These are phyloP conservation scores for Whitmania pigra DNA, from an alignment of 1,140 invertebrate species.

Conservation along the genomic window DNA sequence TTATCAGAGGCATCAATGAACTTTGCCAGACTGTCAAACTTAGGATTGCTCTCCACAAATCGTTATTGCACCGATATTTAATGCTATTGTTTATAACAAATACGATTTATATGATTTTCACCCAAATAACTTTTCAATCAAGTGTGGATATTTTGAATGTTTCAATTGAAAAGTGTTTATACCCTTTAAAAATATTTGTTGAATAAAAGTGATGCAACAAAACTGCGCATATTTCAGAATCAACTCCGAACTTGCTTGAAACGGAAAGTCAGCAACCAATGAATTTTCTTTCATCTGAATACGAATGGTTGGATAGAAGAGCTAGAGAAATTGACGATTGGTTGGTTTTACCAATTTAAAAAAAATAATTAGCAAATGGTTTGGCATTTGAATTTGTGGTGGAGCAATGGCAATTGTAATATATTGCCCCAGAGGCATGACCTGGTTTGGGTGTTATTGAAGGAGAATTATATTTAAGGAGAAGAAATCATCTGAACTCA, in stretches of 20 bases:
- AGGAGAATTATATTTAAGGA: too few species aligned
- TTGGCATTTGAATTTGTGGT: too few species aligned
- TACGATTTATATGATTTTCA: neutral
- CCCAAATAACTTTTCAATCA: neutral
- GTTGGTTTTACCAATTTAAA: neutral
- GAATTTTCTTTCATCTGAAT: neutral
- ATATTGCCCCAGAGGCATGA: too few species aligned
- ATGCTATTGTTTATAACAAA: neutral
- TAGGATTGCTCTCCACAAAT: neutral
- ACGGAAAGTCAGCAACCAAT: too few species aligned
- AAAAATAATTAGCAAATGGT: neutral
- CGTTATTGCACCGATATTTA: neutral
- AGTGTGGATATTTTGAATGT: neutral
- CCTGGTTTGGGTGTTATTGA: too few species aligned
- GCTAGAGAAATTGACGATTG: neutral
- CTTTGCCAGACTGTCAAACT: neutral
- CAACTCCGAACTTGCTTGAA: too few species aligned
- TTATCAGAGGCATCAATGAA: too few species aligned
- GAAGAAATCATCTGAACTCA: too few species aligned
- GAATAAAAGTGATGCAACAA: neutral
- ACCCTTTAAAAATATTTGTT: neutral
- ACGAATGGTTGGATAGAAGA: conserved; percentile 8
- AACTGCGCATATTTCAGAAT: neutral
- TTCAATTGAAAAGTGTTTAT: neutral
- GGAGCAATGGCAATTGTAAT: too few species aligned